These are phyloP conservation scores for Hololepta plana DNA, from an alignment of 2,888 invertebrate species.

Conservation along the genomic window DNA sequence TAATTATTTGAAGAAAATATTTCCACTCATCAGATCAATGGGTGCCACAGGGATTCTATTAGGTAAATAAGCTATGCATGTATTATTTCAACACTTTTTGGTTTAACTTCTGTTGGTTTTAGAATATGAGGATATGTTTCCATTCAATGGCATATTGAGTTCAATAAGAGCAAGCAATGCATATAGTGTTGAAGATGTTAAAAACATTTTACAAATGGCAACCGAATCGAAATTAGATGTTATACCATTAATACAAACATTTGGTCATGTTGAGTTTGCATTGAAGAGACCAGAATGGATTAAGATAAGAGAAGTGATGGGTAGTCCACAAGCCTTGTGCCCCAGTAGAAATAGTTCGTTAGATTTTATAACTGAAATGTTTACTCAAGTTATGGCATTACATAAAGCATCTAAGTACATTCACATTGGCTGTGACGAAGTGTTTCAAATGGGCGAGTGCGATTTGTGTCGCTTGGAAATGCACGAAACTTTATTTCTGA, in stretches of 20 bases:
- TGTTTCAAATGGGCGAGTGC: conserved; percentile 52
- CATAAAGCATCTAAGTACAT: conserved; percentile 30
- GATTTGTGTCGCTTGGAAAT: conserved; percentile 34
- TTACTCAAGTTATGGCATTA: conserved; percentile 36
- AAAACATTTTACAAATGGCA: conserved; percentile 37
- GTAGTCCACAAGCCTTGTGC: conserved; percentile 52
- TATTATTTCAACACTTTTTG: not conserved
- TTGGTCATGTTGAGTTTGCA: conserved; percentile 59
- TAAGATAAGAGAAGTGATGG: conserved; percentile 44
- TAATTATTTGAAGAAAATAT: conserved; percentile 35
- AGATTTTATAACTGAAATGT: conserved; percentile 43
- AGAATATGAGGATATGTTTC: conserved; percentile 75
- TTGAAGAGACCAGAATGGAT: conserved; percentile 44
- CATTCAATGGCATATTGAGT: conserved; percentile 41
- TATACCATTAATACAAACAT: conserved; percentile 59
- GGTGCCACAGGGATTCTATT: conserved; percentile 50
- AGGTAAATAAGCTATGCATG: conserved; percentile 14
- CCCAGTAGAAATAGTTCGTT: conserved; percentile 45
- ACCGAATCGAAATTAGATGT: conserved; percentile 40
- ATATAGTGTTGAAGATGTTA: conserved; percentile 34
- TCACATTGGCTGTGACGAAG: conserved; percentile 62
- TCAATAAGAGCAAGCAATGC: conserved; percentile 38
- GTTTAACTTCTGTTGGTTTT: conserved; percentile 22
- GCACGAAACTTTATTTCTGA: conserved; percentile 39
- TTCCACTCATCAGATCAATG: conserved; percentile 36